Base-by-base conservation (phyloP, 2,113 vertebrate species). In the Megalops atlanticus region DNA sequence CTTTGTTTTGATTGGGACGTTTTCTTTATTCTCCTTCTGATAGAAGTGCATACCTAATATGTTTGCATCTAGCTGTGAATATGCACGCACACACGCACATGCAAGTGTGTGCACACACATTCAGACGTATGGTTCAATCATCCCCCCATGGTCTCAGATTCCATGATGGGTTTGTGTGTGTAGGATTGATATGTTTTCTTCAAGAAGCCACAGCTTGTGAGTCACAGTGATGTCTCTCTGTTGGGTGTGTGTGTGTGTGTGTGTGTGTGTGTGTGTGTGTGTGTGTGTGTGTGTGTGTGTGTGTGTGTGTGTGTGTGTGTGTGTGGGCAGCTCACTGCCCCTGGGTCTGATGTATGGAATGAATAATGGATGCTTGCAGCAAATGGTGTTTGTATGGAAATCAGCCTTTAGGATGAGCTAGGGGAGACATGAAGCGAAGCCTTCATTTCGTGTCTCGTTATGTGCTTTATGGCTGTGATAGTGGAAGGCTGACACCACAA, bases 371-470 rank as follows among this genome's bases (percentile, higher is more conserved):
- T 64, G 58, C 70, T 64, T 24, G n/a, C 38, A 35, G 38, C 6
- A 21, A 40, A 73, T 73, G 35, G 70, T 21, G 70, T 73, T 73
- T 73, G 36, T 73, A 40, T 40, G 36, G 14, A 38, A 73, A 73
- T 39, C 33, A 36, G 33, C 70, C 70, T 21, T 8, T 35, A 6
- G 35, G 2, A 35, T 24, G 16, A 21, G 35, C 35, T 1, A 38
- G 15, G 10, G 36, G 70, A 31, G 58, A 31, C 31, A n/a, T 24
- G n/a, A 11, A 4, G 8, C 31, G n/a, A 64, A 31, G 24, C 21
- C 58, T 54, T 54, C n/a, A 11, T 11, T 31, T 64, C 31, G 58
- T 10, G 58, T 64, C 58, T 11, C 58, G 2, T 24, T 18, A 24
- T 18, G 8, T 58, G 52, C n/a, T 58, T 58, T n/a, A 58, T 58